phyloP scores from a whole-genome alignment of 2,888 invertebrate genomes.

The Chouioia cunea region DNA sequence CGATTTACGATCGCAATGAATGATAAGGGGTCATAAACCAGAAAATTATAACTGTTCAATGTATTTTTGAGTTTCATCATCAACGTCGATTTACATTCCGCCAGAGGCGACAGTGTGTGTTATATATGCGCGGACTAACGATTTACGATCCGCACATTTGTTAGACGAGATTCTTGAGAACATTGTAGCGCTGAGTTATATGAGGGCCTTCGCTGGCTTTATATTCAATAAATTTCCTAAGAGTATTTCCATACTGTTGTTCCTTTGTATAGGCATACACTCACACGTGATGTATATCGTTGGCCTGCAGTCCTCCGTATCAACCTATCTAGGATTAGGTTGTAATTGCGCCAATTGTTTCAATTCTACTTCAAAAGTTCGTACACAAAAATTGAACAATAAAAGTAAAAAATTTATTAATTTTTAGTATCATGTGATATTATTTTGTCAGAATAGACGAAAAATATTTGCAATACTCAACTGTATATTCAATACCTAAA shows the following conservation, averaged over 20 bases:
- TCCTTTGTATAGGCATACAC: neutral
- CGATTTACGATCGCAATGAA: slow-evolving; percentile 30
- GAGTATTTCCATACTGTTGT: neutral
- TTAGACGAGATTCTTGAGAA: slow-evolving; percentile 11
- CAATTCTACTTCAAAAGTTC: too few species aligned
- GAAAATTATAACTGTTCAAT: slow-evolving; percentile 30
- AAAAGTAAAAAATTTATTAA: too few species aligned
- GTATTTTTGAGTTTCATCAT: slow-evolving; percentile 26
- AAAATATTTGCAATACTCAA: too few species aligned
- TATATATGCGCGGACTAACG: neutral
- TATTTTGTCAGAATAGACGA: too few species aligned
- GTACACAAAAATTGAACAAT: too few species aligned
- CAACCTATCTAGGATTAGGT: neutral
- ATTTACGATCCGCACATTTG: slow-evolving; percentile 28
- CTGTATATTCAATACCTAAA: too few species aligned
- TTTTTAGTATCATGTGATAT: too few species aligned
- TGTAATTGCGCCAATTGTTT: too few species aligned
- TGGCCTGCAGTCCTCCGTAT: neutral
- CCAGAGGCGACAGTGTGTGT: too few species aligned
- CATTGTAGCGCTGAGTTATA: slow-evolving; percentile 22
- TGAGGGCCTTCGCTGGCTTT: neutral
- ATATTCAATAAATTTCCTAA: slow-evolving; percentile 33
- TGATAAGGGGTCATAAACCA: slow-evolving; percentile 31
- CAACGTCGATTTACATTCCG: too few species aligned
- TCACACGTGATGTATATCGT: neutral